A percentile compares a stretch with the other conserved stretches of the same genome.
Conservation (phyloP, 2,888 invertebrate genomes). For the Chromoteleia sp. region DNA sequence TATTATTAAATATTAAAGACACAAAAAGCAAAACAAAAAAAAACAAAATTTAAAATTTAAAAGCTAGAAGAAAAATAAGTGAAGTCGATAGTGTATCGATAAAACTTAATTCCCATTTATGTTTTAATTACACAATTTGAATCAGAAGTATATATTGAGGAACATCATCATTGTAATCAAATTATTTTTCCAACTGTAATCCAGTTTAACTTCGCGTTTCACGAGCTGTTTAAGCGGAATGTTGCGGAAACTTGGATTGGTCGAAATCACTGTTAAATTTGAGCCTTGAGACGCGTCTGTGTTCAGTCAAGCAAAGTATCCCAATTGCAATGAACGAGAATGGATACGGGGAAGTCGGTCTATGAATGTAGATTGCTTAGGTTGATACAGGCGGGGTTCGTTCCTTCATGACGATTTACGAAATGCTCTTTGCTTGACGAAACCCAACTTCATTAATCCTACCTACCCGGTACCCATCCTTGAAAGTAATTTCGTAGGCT, state of each 20-base stretch:
- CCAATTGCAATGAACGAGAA: conserved; percentile 61
- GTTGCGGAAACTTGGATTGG: conserved; percentile 55
- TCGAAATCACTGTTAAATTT: conserved; percentile 59
- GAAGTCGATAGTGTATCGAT: too few relatives aligned
- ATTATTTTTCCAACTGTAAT: conserved; percentile 11
- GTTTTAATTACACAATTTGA: too few relatives aligned
- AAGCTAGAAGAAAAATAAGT: too few relatives aligned
- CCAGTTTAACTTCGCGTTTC: conserved; percentile 5
- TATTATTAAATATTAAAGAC: too few relatives aligned
- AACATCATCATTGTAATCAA: conserved; percentile 1
- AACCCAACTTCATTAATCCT: conserved; percentile 70
- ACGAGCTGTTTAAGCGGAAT: conserved; percentile 38
- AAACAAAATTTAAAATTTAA: too few relatives aligned
- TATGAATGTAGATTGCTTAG: conserved; percentile 66
- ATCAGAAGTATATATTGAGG: too few relatives aligned
- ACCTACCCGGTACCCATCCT: conserved; percentile 48
- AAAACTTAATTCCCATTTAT: too few relatives aligned
- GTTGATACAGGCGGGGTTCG: conserved; percentile 53
- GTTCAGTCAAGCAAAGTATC: conserved; percentile 61
- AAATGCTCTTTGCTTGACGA: conserved; percentile 70
- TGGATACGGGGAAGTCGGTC: conserved; percentile 57
- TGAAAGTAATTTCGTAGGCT: conserved; percentile 62
- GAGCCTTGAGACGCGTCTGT: conserved; percentile 44
- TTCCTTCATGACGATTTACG: conserved; percentile 67
- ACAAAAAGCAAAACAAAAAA: too few relatives aligned